These are phyloP conservation scores for Phrynocephalus versicolor DNA, from an alignment of 2,113 vertebrate genomes.

Conservation along the genomic window DNA sequence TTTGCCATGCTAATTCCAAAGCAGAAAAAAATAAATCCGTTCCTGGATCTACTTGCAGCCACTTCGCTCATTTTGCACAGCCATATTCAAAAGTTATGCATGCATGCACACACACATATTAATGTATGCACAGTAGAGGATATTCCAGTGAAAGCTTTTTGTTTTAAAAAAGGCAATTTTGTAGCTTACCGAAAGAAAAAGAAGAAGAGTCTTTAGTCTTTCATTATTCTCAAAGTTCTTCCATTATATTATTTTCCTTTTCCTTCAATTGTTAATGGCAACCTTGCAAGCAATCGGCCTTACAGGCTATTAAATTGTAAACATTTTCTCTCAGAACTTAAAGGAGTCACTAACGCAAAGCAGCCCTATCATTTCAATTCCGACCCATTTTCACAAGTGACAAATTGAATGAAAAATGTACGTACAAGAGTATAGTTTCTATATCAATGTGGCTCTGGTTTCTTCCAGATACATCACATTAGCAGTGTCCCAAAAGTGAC, in stretches of 20 bases:
- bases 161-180: conserved; percentile 2
- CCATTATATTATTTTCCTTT: neutral
- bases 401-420: neutral
- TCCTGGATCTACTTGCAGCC: neutral
- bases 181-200: neutral
- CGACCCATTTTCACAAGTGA: neutral
- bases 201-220: neutral
- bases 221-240: neutral
- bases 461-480: neutral
- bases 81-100: too few species aligned
- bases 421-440: neutral
- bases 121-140: neutral
- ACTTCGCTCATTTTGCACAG: neutral
- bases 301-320: neutral
- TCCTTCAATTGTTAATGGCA: neutral
- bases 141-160: conserved; percentile 1
- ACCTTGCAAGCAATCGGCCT: neutral
- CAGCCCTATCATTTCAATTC: neutral
- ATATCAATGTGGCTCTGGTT: neutral
- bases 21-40: neutral
- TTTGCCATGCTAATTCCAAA: neutral
- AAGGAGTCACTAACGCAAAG: neutral
- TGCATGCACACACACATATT: neutral
- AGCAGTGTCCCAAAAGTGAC: neutral
- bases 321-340: neutral